Base-by-base conservation (phyloP, 2,888 invertebrate species). In the Vanessa cardui region DNA sequence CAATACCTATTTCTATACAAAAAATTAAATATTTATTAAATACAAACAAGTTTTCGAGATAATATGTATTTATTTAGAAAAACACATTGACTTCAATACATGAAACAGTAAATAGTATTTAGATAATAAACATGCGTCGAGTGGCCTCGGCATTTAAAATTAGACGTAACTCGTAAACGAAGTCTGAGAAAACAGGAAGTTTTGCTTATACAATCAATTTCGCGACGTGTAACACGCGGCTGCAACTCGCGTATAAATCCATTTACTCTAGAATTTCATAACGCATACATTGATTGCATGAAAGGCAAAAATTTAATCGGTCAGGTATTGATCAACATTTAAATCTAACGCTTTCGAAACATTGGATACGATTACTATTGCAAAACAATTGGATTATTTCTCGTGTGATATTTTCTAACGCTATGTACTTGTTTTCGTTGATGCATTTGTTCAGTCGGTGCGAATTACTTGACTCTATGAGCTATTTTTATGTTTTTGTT, bases 321-420 rank as follows among this genome's bases (percentile, higher is more conserved):
- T 67, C 64, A 62, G 44, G 59, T 62, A 49, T 64, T 64, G 64
- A 70, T 70, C 70, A 65, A 68, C 49, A 50, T 56, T 62, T 62
- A 64, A 68, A 66, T 64, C 68, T 62, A 62, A 15, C 61, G 56
- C 64, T 69, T 68, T 68, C 54, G 54, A 31, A 70, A 72, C 62
- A 62, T 47, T 62, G 63, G 58, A 63, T 66, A 66, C 59, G 60
- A 65, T 71, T 63, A 58, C 62, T 63, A 64, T 72, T 72, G 60
- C 69, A 61, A 64, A 70, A 72, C 66, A 62, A 71, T 71, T 52
- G 64, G 61, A 66, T 62, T 61, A 63, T 65, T 65, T 49, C 60
- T 68, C 64, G 62, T 71, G 71, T 69, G 69, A 71, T 71, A 65
- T 61, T 72, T 67, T 54, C 58, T 52, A 59, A 47, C n/a, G 26